phyloP scores from a whole-genome alignment of 2,113 vertebrate genomes.

The Scytalopus superciliaris region DNA sequence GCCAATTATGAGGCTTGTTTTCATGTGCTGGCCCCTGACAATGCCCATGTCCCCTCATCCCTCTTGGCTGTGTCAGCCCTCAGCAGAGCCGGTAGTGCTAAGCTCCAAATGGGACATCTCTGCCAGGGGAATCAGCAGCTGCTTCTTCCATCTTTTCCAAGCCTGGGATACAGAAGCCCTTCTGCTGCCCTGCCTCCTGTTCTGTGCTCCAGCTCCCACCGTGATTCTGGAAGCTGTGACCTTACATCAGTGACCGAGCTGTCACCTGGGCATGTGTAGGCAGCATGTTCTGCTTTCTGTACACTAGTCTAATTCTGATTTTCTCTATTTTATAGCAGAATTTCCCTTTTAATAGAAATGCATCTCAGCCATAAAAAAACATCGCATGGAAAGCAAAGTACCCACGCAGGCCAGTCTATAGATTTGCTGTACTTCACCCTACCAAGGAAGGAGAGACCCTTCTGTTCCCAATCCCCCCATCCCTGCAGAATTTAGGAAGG shows the following conservation, averaged over 20 bases:
- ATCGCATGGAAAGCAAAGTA: background rate
- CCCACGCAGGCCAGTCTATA: background rate
- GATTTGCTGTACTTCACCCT: accelerated
- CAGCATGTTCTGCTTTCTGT: background rate
- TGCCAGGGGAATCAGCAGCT: background rate
- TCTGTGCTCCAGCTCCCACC: background rate
- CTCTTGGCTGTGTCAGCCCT: background rate
- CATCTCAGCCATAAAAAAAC: background rate
- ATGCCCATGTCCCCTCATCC: background rate
- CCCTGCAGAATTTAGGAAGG: background rate
- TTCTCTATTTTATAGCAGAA: background rate
- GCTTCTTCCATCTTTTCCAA: background rate
- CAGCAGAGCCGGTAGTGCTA: background rate
- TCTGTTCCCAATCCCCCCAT: background rate
- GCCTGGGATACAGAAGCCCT: background rate
- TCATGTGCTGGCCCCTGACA: accelerated
- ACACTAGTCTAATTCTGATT: background rate
- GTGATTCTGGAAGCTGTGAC: background rate
- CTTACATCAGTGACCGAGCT: accelerated
- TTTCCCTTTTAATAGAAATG: background rate
- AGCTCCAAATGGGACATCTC: accelerated
- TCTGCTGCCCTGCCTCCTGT: background rate
- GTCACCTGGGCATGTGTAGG: background rate
- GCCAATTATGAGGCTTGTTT: background rate
- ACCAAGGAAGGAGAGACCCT: background rate